These are phyloP conservation scores for Agonopterix arenella DNA, from an alignment of 2,888 invertebrate species.

Conservation along the genomic window DNA sequence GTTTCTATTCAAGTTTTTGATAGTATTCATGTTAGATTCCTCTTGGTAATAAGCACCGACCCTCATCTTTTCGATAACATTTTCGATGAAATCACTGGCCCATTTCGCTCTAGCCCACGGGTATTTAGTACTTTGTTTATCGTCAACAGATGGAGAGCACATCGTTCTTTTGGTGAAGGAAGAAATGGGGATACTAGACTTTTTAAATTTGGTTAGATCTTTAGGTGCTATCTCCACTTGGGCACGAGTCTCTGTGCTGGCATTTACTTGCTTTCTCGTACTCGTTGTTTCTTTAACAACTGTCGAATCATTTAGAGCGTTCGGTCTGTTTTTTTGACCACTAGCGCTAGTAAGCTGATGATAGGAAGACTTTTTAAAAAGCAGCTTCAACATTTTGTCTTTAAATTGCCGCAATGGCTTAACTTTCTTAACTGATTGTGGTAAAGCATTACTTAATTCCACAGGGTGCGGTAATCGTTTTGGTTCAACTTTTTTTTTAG, in stretches of 20 bases:
- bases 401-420: slow-evolving; percentile 40
- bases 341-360: background rate
- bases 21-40: background rate
- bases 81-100: slow-evolving; percentile 61
- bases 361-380: slow-evolving; percentile 37
- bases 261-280: slow-evolving; percentile 12
- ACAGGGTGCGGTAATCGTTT: slow-evolving; percentile 6
- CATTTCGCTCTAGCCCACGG: slow-evolving; percentile 48
- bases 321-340: no score
- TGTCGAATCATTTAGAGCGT: no score
- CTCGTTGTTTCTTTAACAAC: background rate
- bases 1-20: background rate
- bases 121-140: slow-evolving; percentile 1
- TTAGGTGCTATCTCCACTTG: no score
- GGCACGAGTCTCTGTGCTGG: slow-evolving; percentile 13
- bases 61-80: slow-evolving; percentile 51
- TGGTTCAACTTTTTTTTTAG: slow-evolving; percentile 11
- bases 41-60: slow-evolving; percentile 47
- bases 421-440: slow-evolving; percentile 11
- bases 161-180: no score
- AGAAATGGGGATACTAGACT: no score
- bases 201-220: no score
- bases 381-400: slow-evolving; percentile 46
- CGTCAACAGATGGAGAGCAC: no score
- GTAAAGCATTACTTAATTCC: slow-evolving; percentile 14